Evolutionary conservation across 1,140 invertebrate species (phyloP), one percentile per base, ranked within the genome.

Genomic region (Ceratina japonica): DNA sequence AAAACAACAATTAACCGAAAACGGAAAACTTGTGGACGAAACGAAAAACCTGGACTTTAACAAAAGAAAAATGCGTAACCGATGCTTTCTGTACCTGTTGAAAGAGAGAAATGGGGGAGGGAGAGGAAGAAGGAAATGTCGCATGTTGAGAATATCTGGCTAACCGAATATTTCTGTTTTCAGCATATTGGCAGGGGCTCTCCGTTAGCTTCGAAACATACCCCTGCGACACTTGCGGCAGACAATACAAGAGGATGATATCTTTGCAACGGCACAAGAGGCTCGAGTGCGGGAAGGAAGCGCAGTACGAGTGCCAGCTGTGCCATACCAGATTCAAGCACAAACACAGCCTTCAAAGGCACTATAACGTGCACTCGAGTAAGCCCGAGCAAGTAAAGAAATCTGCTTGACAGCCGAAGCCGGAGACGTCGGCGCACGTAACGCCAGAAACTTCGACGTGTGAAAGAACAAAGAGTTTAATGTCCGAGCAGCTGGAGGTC

Each of bases 281-380:
- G 59, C 85, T 91, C 31, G 91, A 92, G 72, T 92, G 91, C 73
- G 91, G 91, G n/a, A 90, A 92, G 74, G 89, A 89, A 20, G 91
- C 91, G 0, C 87, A 91, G 66, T 91, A 90, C 75, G 88, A 89
- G 52, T 92, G 91, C 61, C 85, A 88, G n/a, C 81, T 91, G 0
- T 92, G 91, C 80, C 87, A 90, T 27, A 81, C 88, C 13, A 87
- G 87, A 66, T 92, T 92, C 83, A 92, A 92, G 65, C 90, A 92
- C 85, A 92, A 91, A 31, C 91, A 92, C 81, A 91, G 90, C 51
- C 81, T 92, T 15, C 79, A 88, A 4, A 89, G 91, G 15, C 91
- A 92, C 69, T 90, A 90, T 79, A 90, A 91, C 64, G 56, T 85
- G 15, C 83, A 85, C 65, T 16, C 66, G 27, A 15, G 4, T 7